A percentile compares a stretch with the other conserved stretches of the same genome.
Evolutionary conservation across 2,797 vertebrate species (phyloP).

Genomic region (Sebastes vulpes): DNA sequence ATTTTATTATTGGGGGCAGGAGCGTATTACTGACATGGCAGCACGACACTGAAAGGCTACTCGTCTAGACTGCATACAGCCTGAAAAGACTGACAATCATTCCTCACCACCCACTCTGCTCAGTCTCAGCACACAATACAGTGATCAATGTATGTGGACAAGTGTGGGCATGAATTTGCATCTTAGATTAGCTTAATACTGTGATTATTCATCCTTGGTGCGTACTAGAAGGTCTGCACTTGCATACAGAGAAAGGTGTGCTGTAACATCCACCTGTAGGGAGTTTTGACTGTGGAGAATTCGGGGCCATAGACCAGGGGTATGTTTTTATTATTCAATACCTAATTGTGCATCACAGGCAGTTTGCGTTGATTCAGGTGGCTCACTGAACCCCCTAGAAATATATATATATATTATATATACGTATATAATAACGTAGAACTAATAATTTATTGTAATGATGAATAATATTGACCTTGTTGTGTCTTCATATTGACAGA

Average conservation of each 20-base stretch:
- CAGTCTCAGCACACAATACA: not conserved
- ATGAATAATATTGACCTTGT: rapidly evolving
- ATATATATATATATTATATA: too few species aligned
- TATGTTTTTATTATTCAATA: not conserved
- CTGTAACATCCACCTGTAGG: not conserved
- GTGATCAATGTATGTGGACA: not conserved
- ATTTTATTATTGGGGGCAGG: not conserved
- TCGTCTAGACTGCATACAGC: not conserved
- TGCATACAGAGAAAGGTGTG: not conserved
- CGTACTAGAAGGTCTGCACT: not conserved
- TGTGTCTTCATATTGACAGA: too few species aligned
- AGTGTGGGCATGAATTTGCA: slow-evolving; percentile 1
- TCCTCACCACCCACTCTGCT: slow-evolving; percentile 5
- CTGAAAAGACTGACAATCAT: not conserved
- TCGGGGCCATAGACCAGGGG: not conserved
- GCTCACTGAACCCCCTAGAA: too few species aligned
- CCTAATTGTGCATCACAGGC: too few species aligned
- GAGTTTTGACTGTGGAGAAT: not conserved
- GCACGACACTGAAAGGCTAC: not conserved
- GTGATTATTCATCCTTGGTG: not conserved
- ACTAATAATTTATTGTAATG: too few species aligned
- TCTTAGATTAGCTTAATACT: not conserved
- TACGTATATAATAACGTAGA: too few species aligned
- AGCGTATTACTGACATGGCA: not conserved
- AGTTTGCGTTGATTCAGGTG: too few species aligned